phyloP scores from a whole-genome alignment of 2,888 invertebrate species.

The Trypoxylon attenuatum region DNA sequence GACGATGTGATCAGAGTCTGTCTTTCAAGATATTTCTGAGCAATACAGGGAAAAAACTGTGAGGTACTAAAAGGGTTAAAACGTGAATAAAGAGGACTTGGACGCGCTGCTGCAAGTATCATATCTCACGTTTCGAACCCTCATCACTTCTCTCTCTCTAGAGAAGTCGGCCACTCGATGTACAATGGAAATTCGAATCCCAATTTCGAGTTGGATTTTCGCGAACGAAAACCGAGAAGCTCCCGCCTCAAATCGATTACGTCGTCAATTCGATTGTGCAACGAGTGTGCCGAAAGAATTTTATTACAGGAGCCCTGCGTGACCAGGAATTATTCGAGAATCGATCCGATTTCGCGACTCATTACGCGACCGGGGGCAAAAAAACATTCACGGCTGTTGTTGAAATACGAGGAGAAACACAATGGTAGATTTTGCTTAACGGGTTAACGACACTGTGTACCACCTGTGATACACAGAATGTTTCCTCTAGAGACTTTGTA shows the following conservation, averaged over 20 bases:
- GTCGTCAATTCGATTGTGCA: constrained; percentile 27
- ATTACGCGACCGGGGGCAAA: too few relatives aligned
- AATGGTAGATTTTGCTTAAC: too few relatives aligned
- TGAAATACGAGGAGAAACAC: too few relatives aligned
- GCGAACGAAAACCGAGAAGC: constrained; percentile 12
- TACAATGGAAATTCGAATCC: constrained; percentile 6
- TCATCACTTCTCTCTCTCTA: too few relatives aligned
- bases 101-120: constrained; percentile 11
- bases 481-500: too few relatives aligned
- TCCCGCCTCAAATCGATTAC: background rate
- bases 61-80: background rate
- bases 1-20: too few relatives aligned
- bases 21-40: too few relatives aligned
- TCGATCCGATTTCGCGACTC: too few relatives aligned
- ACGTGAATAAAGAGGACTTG: background rate
- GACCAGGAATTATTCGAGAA: constrained; percentile 23
- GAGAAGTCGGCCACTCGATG: constrained; percentile 16
- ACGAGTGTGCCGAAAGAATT: constrained; percentile 37
- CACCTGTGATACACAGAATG: too few relatives aligned
- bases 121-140: background rate
- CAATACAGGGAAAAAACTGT: background rate
- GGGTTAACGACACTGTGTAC: too few relatives aligned
- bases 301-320: constrained; percentile 42
- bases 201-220: background rate
- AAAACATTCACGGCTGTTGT: too few relatives aligned